Percentiles rank a stretch among this genome's conserved stretches.
phyloP scores from a whole-genome alignment of 2,113 vertebrate genomes.

The Daphoenositta chrysoptera region DNA sequence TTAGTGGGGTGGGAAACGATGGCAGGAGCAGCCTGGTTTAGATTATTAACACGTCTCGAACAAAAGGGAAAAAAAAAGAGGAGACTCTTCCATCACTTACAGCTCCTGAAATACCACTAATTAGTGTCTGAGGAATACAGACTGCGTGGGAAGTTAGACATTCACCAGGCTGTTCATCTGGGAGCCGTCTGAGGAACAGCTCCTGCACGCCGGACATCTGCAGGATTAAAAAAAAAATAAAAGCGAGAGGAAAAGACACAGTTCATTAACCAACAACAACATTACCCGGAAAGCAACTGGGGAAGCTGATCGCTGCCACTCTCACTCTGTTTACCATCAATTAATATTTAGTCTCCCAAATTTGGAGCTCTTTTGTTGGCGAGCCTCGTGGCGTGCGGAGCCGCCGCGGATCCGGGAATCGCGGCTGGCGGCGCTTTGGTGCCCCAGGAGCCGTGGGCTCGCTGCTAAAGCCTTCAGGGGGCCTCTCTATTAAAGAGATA shows the following conservation, averaged over 20 bases:
- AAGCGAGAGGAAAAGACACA: neutral
- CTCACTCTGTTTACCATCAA: constrained; percentile 39
- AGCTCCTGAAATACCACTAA: constrained; percentile 41
- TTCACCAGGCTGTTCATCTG: constrained; percentile 38
- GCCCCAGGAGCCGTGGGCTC: neutral
- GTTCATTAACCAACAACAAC: constrained; percentile 35
- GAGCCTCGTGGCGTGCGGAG: rapidly evolving
- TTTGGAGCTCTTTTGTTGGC: neutral
- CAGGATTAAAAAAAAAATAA: neutral
- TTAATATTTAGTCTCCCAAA: constrained; percentile 33
- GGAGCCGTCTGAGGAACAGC: neutral
- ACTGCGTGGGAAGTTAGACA: constrained; percentile 49
- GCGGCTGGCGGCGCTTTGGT: neutral
- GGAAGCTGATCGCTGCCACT: constrained; percentile 34
- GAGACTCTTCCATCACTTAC: constrained; percentile 1
- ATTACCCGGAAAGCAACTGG: neutral
- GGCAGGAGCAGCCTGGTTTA: neutral
- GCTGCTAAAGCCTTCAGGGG: constrained; percentile 9
- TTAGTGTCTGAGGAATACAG: constrained; percentile 56
- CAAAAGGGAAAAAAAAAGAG: neutral
- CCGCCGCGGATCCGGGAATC: neutral
- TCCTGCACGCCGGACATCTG: constrained; percentile 9
- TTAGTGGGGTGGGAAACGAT: neutral
- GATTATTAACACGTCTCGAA: neutral
- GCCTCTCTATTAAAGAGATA: constrained; percentile 24